phyloP scores from a whole-genome alignment of 2,888 invertebrate species.

The Callosobruchus maculatus region DNA sequence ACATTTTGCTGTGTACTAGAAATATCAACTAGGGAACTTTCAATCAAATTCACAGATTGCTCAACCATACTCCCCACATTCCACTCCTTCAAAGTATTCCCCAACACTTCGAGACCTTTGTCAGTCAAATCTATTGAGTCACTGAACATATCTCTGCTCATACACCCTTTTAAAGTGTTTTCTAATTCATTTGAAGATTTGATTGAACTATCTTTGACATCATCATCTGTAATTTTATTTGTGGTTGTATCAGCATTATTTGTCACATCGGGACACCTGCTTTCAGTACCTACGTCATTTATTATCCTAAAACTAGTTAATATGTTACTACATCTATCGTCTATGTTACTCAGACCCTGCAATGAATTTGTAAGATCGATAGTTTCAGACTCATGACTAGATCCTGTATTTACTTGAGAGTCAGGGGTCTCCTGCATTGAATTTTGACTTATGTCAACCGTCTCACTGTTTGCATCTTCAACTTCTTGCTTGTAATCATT shows the following conservation, averaged over 20 bases:
- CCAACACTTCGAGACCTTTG: too few relatives aligned
- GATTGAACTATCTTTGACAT: too few relatives aligned
- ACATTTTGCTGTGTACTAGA: constrained; percentile 2
- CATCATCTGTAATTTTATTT: too few relatives aligned
- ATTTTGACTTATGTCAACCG: neutral
- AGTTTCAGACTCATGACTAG: neutral
- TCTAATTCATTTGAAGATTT: too few relatives aligned
- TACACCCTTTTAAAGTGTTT: too few relatives aligned
- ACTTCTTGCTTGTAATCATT: neutral
- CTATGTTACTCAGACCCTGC: neutral
- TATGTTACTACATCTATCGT: neutral
- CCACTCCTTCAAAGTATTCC: neutral
- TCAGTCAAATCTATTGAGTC: too few relatives aligned
- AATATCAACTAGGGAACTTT: neutral
- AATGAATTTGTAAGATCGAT: neutral
- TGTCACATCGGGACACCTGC: too few relatives aligned
- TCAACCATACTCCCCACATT: neutral
- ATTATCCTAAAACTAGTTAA: neutral
- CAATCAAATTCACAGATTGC: neutral
- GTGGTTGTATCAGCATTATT: too few relatives aligned
- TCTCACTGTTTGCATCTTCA: neutral
- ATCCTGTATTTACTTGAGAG: neutral
- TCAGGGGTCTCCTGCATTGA: neutral
- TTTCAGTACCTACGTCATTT: too few relatives aligned
- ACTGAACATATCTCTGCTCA: too few relatives aligned